A percentile compares a stretch with the other conserved stretches of the same genome.
Conservation (phyloP, 1,140 invertebrate species). For the Aphaenogaster floridana region DNA sequence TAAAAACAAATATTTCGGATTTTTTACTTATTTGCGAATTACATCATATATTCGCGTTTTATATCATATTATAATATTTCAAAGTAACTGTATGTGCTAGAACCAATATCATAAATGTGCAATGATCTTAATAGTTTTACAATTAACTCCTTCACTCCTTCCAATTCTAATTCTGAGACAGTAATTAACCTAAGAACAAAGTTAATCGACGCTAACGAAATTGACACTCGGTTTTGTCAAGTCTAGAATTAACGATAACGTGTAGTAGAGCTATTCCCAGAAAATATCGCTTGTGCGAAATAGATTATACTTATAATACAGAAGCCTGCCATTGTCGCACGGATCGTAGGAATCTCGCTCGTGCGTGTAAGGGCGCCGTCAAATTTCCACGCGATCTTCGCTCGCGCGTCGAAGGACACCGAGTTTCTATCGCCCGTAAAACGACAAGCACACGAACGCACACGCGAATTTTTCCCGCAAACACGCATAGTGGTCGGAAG, state of each 20-base stretch:
- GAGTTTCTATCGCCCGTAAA: neutral
- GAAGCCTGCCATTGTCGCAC: neutral
- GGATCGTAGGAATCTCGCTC: constrained; percentile 7
- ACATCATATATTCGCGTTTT: neutral
- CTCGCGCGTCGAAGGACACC: neutral
- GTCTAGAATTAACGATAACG: constrained; percentile 12
- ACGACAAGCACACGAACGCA: neutral
- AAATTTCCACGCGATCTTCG: constrained; percentile 62
- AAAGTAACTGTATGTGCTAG: neutral
- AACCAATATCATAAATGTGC: neutral
- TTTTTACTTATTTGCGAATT: constrained; percentile 1
- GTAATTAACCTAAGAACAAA: neutral
- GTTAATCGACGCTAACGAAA: constrained; percentile 4
- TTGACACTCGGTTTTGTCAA: neutral
- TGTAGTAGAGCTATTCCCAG: neutral
- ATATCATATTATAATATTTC: neutral
- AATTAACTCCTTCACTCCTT: neutral
- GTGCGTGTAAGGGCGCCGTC: constrained; percentile 64
- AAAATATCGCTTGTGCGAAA: neutral
- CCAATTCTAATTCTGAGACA: neutral
- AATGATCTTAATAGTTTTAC: neutral
- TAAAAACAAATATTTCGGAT: neutral
- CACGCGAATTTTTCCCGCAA: constrained; percentile 36
- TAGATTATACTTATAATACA: neutral
- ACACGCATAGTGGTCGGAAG: neutral